Percentiles rank a stretch among this genome's conserved stretches.
Evolutionary conservation across 2,888 invertebrate genomes (phyloP).

Genomic region (Cantharis flavilabris): DNA sequence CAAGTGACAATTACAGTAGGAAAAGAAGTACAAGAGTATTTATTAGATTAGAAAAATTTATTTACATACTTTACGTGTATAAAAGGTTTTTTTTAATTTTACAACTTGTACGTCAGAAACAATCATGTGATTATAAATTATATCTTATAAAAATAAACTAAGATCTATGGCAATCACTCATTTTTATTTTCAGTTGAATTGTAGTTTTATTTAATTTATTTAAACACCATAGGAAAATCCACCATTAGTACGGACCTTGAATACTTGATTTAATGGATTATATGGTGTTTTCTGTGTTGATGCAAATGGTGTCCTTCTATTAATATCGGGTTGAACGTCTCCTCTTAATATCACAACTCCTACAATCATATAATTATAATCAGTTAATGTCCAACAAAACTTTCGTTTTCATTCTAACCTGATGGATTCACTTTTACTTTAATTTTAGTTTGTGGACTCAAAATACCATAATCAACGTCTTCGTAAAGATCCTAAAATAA

Average conservation of each 20-base stretch:
- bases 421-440: constrained; percentile 93
- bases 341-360: constrained; percentile 83
- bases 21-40: constrained; percentile 65
- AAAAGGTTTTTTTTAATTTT: constrained; percentile 28
- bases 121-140: constrained; percentile 31
- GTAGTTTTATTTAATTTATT: background rate
- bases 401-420: constrained; percentile 58
- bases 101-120: constrained; percentile 36
- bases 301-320: constrained; percentile 47
- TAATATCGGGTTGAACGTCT: constrained; percentile 68
- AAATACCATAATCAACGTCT: constrained; percentile 84
- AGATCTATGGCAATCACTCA: constrained; percentile 25
- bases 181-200: constrained; percentile 4
- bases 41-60: constrained; percentile 60
- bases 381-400: constrained; percentile 12
- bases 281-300: constrained; percentile 53
- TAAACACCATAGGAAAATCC: constrained; percentile 42
- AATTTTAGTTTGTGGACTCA: constrained; percentile 85
- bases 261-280: constrained; percentile 61
- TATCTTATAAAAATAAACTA: constrained; percentile 13
- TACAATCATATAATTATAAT: constrained; percentile 38
- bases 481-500: constrained; percentile 81
- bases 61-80: constrained; percentile 14
- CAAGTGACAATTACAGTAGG: constrained; percentile 70
- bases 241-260: constrained; percentile 56